Base-by-base conservation (phyloP, 2,797 vertebrate genomes). In the Danio tinwini region DNA sequence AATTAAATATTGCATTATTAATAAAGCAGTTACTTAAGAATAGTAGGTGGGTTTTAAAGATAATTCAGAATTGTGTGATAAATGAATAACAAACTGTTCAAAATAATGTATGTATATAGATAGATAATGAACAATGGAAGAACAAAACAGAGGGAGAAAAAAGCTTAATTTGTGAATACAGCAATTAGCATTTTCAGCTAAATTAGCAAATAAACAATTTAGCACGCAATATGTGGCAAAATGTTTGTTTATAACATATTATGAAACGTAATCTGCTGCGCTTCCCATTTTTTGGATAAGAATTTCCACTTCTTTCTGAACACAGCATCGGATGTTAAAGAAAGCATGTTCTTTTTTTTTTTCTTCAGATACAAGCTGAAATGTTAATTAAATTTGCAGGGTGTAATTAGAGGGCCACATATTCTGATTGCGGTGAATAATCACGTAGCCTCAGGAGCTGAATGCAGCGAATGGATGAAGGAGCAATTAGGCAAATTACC, bases 351-450 rank as follows among this genome's bases (percentile, higher is more conserved):
- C 29, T 29, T 3, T 29, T 29, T 29, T 29, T 49, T 80, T 9
- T 53, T 78, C 39, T 82, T 71, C 12, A 50, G 49, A 81, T 39
- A 71, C 13, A 42, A 56, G 75, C 68, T 75, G 62, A 73, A 85
- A 82, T 78, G 70, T 83, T 85, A 88, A 86, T 88, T 82, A 82
- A 78, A 85, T 88, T 84, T 86, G 77, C 68, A 16, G 63, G 52
- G 72, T 64, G 59, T 86, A 84, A 88, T 86, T 82, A 84, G 76
- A 56, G 77, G 72, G 52, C 68, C 68, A 37, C 64, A 53, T 45
- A 56, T 70, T 70, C 55, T 71, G 79, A 83, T 73, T 78, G 79
- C 75, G 55, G 71, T 81, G 82, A 86, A 84, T 85, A 85, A 76
- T 85, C 76, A 76, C 52, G 50, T 73, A 77, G 69, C 82, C 86